Evolutionary conservation across 2,113 vertebrate species (phyloP).

Genomic region (Onychorhynchus coronatus): DNA sequence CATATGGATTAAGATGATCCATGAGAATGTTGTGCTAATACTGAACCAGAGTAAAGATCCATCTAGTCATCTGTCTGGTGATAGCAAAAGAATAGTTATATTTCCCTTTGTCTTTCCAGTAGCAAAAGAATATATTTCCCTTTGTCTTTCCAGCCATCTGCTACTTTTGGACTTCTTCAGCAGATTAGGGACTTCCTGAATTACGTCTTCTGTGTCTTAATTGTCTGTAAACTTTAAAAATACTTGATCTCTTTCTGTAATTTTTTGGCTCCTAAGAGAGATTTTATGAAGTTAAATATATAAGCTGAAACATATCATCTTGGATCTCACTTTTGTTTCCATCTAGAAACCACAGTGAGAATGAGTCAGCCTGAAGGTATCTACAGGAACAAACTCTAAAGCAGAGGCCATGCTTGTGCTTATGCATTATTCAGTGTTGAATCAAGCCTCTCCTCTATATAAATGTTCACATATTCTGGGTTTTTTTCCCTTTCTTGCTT

Average conservation of each 20-base stretch:
- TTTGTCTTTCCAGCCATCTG: not conserved
- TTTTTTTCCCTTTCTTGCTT: not conserved
- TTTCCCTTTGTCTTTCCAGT: not conserved
- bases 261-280: not conserved
- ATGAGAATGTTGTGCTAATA: not conserved
- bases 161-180: not conserved
- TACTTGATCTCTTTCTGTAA: not conserved
- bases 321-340: not conserved
- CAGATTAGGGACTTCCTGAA: not conserved
- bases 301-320: not conserved
- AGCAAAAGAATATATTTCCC: not conserved
- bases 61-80: not conserved
- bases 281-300: not conserved
- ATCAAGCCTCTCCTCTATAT: not conserved
- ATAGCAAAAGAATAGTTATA: not conserved
- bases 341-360: not conserved
- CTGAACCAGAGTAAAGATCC: not conserved
- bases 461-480: not conserved
- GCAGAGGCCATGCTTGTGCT: not conserved
- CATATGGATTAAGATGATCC: not conserved
- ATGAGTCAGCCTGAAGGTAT: not conserved
- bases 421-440: not conserved
- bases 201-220: not conserved
- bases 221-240: not conserved
- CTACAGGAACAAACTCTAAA: not conserved